Evolutionary conservation across 2,113 vertebrate genomes (phyloP).

Genomic region (Euleptes europaea): DNA sequence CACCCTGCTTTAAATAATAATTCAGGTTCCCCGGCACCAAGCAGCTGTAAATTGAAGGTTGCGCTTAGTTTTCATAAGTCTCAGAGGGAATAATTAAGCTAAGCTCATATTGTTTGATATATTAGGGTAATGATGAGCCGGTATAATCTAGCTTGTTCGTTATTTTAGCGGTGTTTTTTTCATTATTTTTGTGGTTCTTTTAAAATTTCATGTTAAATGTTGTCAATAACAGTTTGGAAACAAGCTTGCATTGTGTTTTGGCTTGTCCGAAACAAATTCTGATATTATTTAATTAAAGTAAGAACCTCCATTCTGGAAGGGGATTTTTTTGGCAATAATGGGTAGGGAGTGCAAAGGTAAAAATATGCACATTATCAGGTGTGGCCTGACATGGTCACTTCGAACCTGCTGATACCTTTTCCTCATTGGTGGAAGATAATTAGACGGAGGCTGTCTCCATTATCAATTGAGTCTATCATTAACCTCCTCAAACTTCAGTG

Average conservation of each 20-base stretch:
- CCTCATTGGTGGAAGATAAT: conserved; percentile 67
- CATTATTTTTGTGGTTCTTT: conserved; percentile 70
- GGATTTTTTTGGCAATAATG: background rate
- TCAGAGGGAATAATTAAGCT: conserved; percentile 90
- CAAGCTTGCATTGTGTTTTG: conserved; percentile 74
- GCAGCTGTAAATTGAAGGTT: conserved; percentile 90
- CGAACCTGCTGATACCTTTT: conserved; percentile 60
- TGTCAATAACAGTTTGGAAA: conserved; percentile 71
- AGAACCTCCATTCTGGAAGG: background rate
- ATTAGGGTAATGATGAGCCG: conserved; percentile 86
- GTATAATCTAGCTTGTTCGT: conserved; percentile 78
- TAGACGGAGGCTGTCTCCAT: background rate
- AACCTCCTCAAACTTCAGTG: conserved; percentile 64
- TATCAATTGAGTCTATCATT: conserved; percentile 47
- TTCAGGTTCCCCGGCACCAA: conserved; percentile 81
- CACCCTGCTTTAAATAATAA: conserved; percentile 75
- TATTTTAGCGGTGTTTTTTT: conserved; percentile 71
- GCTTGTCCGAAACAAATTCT: conserved; percentile 77
- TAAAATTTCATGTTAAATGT: conserved; percentile 74
- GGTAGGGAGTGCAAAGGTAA: conserved; percentile 56
- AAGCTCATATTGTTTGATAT: conserved; percentile 89
- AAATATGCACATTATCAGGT: conserved; percentile 63
- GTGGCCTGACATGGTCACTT: conserved; percentile 63
- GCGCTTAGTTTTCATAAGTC: conserved; percentile 83
- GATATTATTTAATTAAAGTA: conserved; percentile 81